phyloP scores from a whole-genome alignment of 2,113 vertebrate species.

The Trogon melanurus region DNA sequence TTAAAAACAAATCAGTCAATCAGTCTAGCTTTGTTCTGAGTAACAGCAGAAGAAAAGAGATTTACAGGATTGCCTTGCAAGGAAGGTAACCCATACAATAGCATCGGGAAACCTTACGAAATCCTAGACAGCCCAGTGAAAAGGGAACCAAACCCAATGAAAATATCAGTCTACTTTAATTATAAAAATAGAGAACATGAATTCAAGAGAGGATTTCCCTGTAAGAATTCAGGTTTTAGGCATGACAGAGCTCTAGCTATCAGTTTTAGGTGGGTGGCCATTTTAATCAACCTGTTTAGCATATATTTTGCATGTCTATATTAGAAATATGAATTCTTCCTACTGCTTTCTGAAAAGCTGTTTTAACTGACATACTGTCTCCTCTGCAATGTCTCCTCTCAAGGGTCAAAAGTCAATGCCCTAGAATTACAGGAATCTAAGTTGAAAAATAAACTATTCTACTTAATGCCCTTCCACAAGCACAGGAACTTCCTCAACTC shows the following conservation, averaged over 20 bases:
- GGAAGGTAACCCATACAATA: background rate
- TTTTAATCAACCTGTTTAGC: slow-evolving; percentile 32
- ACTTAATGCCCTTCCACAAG: background rate
- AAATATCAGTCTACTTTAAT: background rate
- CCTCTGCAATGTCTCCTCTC: background rate
- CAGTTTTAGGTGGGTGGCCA: slow-evolving; percentile 14
- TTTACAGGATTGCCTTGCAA: background rate
- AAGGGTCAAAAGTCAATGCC: background rate
- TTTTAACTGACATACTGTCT: background rate
- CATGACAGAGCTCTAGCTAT: background rate
- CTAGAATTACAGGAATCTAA: background rate
- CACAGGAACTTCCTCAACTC: background rate
- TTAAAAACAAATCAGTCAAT: background rate
- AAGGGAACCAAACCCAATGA: background rate
- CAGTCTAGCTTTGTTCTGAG: background rate
- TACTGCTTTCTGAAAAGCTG: background rate
- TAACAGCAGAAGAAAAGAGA: background rate
- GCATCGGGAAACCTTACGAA: background rate
- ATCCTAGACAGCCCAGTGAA: background rate
- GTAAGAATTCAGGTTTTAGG: background rate
- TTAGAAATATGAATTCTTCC: background rate
- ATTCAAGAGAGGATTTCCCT: background rate
- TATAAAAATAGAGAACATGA: background rate
- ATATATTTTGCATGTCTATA: background rate
- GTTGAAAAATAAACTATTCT: background rate